Base-by-base conservation (phyloP, 2,797 vertebrate genomes). In the Ceryle rudis region DNA sequence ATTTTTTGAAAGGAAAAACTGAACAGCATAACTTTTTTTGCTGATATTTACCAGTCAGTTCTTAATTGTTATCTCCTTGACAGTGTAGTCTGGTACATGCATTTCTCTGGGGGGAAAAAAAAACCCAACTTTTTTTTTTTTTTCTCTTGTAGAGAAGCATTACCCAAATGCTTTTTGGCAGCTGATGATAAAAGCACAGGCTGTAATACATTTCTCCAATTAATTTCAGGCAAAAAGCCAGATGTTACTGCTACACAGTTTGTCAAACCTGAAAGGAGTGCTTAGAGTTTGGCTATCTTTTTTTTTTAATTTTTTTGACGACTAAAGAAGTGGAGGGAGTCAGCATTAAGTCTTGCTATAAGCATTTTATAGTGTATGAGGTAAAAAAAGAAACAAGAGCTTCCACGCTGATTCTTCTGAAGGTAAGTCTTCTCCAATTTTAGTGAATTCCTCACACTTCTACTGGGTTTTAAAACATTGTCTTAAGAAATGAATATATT, bases 161-260 rank as follows among this genome's bases (percentile, higher is more conserved):
- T 96, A 94, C 84, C 94, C 62, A 94, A 96, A 97, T 96, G 70
- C 28, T 84, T 90, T 87, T 93, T 96, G 96, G 91, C 95, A 96
- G 91, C 18, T 89, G 93, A 81, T 89, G 96, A 94, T 97, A 96
- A 96, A 82, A 95, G 62, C 80, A 90, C 33, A 93, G 94, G 26
- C 91, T 64, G 28, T 86, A 96, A 95, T 95, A 93, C 81, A 86
- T 81, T 95, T 95, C 82, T 89, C 10, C 94, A 94, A 93, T 96
- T 95, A 95, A 95, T 91, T 94, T 97, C 91, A 67, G 96, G 96
- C 94, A 95, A 72, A 62, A 81, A 81, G 94, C 95, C 96, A 96
- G 80, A 88, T 66, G 77, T 95, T 95, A 44, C 72, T 94, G 66
- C 73, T 90, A 16, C 95, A 91, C 62, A 26, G 54, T 84, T 90